Evolutionary conservation across 2,888 invertebrate species (phyloP), one percentile per base, ranked within the genome.

Genomic region (Anorthoa munda): DNA sequence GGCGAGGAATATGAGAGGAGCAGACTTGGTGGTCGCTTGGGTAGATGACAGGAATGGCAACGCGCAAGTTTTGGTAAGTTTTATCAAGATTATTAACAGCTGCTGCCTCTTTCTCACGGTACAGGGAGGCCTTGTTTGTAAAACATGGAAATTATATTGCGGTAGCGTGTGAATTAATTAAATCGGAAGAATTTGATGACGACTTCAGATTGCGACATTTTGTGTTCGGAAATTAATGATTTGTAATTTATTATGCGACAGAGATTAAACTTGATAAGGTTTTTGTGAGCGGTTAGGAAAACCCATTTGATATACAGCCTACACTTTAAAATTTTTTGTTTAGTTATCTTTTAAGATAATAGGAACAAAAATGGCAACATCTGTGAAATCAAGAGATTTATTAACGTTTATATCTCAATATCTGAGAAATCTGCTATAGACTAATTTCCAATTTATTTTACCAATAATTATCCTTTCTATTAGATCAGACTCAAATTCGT

Each of bases 11-110:
- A 97, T 98, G 97, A 97, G 97, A 90, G 98, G 98, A 63, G 97
- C 98, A 75, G 99, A 99, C 97, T 97, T 99, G 95, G 97, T 98
- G 86, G 97, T 99, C 91, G 98, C 98, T 77, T 99, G 99, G 99
- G 98, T 99, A 86, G 98, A 98, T 95, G 97, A 98, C 91, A 93
- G 93, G 89, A 95, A 94, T 89, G 95, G 95, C 86, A 95, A 94
- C 95, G 98, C 98, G 87, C 97, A 98, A 94, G 97, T 98, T 94
- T 97, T 98, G 97, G 98, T 98, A 94, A 97, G 97, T 97, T 89
- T 86, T 80, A 88, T 87, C 85, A 86, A 86, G 81, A 88, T 88
- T 83, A 85, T 78, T 59, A 85, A 86, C 92, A 92, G 86, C 91
- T 92, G 92, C 87, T 88, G 83, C 78, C 72, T 84, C 82, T 67